Conservation (phyloP, 1,140 invertebrate species). For the Rhyzopertha dominica region DNA sequence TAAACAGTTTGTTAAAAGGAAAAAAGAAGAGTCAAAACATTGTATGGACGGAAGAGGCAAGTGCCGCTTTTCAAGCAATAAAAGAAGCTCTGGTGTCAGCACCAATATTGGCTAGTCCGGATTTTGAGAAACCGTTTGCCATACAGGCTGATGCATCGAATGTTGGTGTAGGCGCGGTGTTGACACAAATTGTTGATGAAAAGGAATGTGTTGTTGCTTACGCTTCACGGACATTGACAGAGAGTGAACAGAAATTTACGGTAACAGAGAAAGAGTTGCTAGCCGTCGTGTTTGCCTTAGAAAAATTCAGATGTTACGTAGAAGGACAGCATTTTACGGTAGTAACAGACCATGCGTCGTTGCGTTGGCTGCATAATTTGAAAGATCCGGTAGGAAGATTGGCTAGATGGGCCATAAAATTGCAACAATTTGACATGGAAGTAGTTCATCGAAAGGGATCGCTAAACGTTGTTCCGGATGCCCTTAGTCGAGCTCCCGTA, state of each 20-base stretch:
- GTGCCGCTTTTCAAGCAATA: background rate
- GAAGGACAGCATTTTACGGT: constrained; percentile 43
- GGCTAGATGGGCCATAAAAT: constrained; percentile 42
- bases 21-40: constrained; percentile 23
- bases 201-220: constrained; percentile 6
- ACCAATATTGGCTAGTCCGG: constrained; percentile 26
- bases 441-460: constrained; percentile 43
- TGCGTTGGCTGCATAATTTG: constrained; percentile 44
- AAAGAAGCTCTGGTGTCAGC: constrained; percentile 11
- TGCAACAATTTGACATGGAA: constrained; percentile 29
- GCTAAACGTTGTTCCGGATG: constrained; percentile 39
- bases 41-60: constrained; percentile 17
- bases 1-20: constrained; percentile 39
- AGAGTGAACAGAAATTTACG: constrained; percentile 38
- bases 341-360: constrained; percentile 46
- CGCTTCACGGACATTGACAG: constrained; percentile 23
- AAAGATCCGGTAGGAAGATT: constrained; percentile 43
- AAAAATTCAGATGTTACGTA: constrained; percentile 41
- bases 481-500: too few species aligned
- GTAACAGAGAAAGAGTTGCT: constrained; percentile 46
- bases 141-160: constrained; percentile 12
- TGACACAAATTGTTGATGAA: constrained; percentile 15
- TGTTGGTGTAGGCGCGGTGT: constrained; percentile 14
- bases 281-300: constrained; percentile 42
- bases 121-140: constrained; percentile 16